Evolutionary conservation across 2,888 invertebrate genomes (phyloP), one percentile per base, ranked within the genome.

Genomic region (Leptinotarsa juncta): DNA sequence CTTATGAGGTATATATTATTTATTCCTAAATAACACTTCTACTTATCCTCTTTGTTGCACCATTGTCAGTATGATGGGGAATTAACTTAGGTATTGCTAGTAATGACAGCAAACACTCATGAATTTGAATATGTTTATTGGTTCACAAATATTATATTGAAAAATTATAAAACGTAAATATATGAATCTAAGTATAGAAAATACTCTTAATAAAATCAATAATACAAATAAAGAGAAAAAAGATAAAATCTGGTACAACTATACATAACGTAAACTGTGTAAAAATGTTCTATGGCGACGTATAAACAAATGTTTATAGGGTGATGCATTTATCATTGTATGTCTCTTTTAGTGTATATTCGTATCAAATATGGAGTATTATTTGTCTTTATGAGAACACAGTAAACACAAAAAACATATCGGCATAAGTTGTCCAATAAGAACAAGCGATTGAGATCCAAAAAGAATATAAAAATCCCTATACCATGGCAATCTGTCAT

Each of bases 161-260:
- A 87, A 86, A 87, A 86, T 87, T 86, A 86, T 86, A 87, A 87
- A 87, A 87, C 86, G 86, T 86, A 86, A 85, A 86, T 86, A 86
- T 85, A 86, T 86, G 83, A 83, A 84, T 81, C 85, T 86, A 86
- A 82, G 85, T 86, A 85, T 86, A 86, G 80, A 87, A 81, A 86
- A 86, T 87, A 86, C 84, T 86, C 57, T 86, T 83, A 83, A 86
- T 87, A 86, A 87, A 86, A 86, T 86, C 85, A 85, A 86, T 85
- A 86, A 86, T 85, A 86, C 84, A 85, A 85, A 84, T 85, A 86
- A 84, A 84, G 85, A 84, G 85, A 84, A 84, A 42, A 82, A 84
- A 85, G 83, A 87, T 87, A 87, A 87, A 87, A 87, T 87, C 86
- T 87, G 85, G 82, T 86, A 87, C 82, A 87, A 86, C 87, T 87